Percentiles rank a stretch among this genome's conserved stretches.
Evolutionary conservation across 2,113 vertebrate genomes (phyloP).

Genomic region (Nothocercus julius): DNA sequence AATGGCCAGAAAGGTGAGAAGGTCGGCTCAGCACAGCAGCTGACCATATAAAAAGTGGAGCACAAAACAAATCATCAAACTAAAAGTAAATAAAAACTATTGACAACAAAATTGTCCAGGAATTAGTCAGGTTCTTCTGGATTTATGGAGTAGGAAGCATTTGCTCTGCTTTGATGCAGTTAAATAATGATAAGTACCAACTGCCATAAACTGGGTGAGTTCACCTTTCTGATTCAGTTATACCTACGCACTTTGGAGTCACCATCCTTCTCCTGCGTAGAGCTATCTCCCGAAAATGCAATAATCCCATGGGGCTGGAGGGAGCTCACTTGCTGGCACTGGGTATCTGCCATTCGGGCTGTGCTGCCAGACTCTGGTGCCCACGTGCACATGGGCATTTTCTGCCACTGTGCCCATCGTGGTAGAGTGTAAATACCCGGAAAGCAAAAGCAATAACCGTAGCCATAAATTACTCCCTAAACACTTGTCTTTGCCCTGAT

Average conservation of each 20-base stretch:
- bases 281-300: background rate
- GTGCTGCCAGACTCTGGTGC: background rate
- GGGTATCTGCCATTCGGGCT: background rate
- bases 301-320: background rate
- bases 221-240: slow-evolving; percentile 52
- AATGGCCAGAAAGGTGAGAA: background rate
- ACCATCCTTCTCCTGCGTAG: background rate
- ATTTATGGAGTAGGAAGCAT: slow-evolving; percentile 22
- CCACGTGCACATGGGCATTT: fast-evolving
- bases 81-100: background rate
- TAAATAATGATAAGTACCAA: slow-evolving; percentile 32
- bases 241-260: slow-evolving; percentile 1
- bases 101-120: background rate
- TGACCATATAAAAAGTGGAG: background rate
- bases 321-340: background rate
- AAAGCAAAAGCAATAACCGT: background rate
- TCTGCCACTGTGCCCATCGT: background rate
- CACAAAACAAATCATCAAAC: background rate
- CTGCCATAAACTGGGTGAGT: slow-evolving; percentile 36
- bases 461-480: background rate
- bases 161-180: slow-evolving; percentile 39
- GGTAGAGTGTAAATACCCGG: background rate
- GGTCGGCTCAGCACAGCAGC: background rate
- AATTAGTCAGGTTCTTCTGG: background rate
- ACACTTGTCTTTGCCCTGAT: background rate